Evolutionary conservation across 2,888 invertebrate genomes (phyloP).

Genomic region (Acleris emargana): DNA sequence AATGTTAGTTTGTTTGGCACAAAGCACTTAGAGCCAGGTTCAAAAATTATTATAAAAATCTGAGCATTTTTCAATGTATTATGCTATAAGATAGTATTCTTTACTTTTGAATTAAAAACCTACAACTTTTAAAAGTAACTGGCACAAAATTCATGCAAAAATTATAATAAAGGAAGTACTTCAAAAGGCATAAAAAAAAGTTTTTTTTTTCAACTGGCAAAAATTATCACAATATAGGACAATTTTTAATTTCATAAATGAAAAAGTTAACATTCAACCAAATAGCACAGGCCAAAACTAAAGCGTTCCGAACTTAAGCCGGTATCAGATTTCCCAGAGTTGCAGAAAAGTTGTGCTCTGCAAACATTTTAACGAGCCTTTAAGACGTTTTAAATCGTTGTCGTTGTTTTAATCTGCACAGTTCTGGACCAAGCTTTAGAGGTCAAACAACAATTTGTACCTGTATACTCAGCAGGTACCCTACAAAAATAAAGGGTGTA

Average conservation of each 20-base stretch:
- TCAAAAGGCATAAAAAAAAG: background rate
- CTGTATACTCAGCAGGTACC: conserved; percentile 21
- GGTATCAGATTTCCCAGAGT: background rate
- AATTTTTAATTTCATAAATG: conserved; percentile 7
- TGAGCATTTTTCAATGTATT: conserved; percentile 62
- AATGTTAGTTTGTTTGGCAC: conserved; percentile 64
- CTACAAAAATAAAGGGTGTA: conserved; percentile 1
- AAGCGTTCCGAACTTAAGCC: conserved; percentile 12
- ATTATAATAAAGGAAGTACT: conserved; percentile 15
- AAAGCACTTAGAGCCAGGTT: conserved; percentile 55
- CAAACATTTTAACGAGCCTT: too few species aligned
- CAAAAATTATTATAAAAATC: conserved; percentile 43
- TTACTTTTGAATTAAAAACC: conserved; percentile 37
- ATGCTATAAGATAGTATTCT: conserved; percentile 39
- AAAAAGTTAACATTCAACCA: conserved; percentile 15
- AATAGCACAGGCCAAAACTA: conserved; percentile 32
- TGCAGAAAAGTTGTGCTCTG: background rate
- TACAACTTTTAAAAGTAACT: conserved; percentile 57
- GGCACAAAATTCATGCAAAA: conserved; percentile 76
- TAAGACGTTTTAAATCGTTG: too few species aligned
- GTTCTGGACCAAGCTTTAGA: too few species aligned
- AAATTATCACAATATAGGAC: conserved; percentile 10
- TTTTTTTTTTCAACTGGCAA: conserved; percentile 1
- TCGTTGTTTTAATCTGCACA: too few species aligned
- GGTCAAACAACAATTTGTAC: background rate